Conservation (phyloP, 2,797 vertebrate species). For the Urocyon cinereoargenteus region DNA sequence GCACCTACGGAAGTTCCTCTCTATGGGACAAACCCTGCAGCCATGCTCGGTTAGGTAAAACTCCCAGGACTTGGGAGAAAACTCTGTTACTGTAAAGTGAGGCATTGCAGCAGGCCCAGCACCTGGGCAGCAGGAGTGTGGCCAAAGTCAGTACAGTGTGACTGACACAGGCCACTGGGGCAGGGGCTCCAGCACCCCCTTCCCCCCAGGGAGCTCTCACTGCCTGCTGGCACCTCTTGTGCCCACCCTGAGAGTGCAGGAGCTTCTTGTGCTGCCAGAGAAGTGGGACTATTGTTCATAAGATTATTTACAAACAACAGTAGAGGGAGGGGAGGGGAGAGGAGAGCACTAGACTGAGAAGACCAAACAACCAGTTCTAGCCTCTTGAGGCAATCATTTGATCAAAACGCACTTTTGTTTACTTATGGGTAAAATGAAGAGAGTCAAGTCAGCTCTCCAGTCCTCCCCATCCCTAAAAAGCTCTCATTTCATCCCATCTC, state of each 20-base stretch:
- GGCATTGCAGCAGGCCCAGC: background rate
- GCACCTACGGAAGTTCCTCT: background rate
- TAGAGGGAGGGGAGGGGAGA: background rate
- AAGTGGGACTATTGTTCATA: background rate
- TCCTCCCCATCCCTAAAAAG: background rate
- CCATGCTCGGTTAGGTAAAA: background rate
- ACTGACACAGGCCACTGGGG: background rate
- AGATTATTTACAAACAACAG: background rate
- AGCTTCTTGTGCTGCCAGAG: background rate
- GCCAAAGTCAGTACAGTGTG: background rate
- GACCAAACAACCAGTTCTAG: background rate
- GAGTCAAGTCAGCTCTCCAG: background rate
- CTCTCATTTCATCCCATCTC: background rate
- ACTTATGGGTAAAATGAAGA: background rate
- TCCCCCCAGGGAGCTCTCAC: fast-evolving
- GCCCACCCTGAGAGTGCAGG: no score
- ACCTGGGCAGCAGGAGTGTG: background rate
- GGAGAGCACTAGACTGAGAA: background rate
- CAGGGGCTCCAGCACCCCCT: background rate
- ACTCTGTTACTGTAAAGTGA: background rate
- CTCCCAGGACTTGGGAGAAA: background rate
- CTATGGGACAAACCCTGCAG: background rate
- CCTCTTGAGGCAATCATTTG: background rate
- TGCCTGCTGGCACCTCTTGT: background rate
- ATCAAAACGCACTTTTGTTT: background rate